Evolutionary conservation across 1,140 invertebrate genomes (phyloP), one percentile per base, ranked within the genome.

Genomic region (Lordiphosa stackelbergi): DNA sequence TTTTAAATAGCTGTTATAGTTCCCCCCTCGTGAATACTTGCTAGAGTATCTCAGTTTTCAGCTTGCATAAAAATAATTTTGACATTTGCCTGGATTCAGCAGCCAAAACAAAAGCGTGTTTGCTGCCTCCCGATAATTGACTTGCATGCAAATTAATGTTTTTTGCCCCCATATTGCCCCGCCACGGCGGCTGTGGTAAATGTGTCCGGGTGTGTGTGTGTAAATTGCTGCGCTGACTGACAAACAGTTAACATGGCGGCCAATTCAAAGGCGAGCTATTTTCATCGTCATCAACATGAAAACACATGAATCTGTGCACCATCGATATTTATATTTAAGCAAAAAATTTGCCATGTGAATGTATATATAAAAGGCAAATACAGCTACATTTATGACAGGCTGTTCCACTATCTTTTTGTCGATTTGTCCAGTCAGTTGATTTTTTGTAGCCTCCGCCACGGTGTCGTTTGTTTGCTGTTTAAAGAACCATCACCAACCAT

Each of bases 121-220:
- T 28, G 46, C 40, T 41, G 56, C 65, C 61, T 59, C 43, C 71
- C 66, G 75, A 81, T 78, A 78, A 78, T 78, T 78, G 74, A 81
- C 74, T 81, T 81, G 75, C 74, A 78, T 73, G 74, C 75, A 78
- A 81, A 78, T 78, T 78, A 74, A 78, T 70, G 60, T 24, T 73
- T 77, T 75, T 78, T 79, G 74, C 45, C 60, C 47, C 43, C 35
- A 28, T 16, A 12, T 34, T 40, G 10, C 28, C 24, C 28, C 24
- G 12, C 8, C 7, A 41, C 34, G 8, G 34, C 11, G 19, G 35
- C 36, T 22, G 16, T 19, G 13, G 47, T 9, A 22, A 22, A 22
- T 40, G 7, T 36, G 37, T 19, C 10, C 16, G 16, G 16, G 16
- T 4, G 46, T 35, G 53, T 34, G 69, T 58, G 64, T 58, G 70